Evolutionary conservation across 2,113 vertebrate species (phyloP).

Genomic region (Phrynocephalus versicolor): DNA sequence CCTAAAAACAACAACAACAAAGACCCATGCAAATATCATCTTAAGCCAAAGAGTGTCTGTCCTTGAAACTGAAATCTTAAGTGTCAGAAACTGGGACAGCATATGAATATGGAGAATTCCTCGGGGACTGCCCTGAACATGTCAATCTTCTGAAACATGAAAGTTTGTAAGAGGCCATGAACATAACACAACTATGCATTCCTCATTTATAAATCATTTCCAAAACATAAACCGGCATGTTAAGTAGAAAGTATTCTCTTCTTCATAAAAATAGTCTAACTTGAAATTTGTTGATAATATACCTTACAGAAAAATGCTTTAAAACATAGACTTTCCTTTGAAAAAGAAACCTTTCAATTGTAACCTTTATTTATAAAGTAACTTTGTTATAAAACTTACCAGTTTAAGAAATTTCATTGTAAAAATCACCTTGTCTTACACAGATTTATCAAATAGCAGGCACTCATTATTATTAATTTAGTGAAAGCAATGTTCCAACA

Average conservation of each 20-base stretch:
- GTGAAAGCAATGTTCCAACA: slow-evolving; percentile 45
- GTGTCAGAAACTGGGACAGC: slow-evolving; percentile 34
- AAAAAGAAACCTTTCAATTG: slow-evolving; percentile 61
- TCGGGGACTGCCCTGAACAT: slow-evolving; percentile 55
- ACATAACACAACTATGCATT: slow-evolving; percentile 43
- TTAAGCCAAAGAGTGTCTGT: slow-evolving; percentile 56
- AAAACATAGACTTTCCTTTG: slow-evolving; percentile 52
- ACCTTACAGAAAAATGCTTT: slow-evolving; percentile 56
- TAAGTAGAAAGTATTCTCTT: slow-evolving; percentile 60
- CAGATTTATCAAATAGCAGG: slow-evolving; percentile 66
- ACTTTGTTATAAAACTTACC: slow-evolving; percentile 64
- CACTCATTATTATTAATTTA: slow-evolving; percentile 53
- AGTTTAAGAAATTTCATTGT: slow-evolving; percentile 57
- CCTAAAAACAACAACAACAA: slow-evolving; percentile 16
- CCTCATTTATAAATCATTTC: slow-evolving; percentile 42
- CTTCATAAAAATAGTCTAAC: slow-evolving; percentile 66
- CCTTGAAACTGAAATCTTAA: slow-evolving; percentile 56
- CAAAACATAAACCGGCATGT: slow-evolving; percentile 50
- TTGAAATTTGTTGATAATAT: slow-evolving; percentile 54
- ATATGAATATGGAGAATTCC: slow-evolving; percentile 55
- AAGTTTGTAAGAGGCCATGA: slow-evolving; percentile 50
- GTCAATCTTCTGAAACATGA: slow-evolving; percentile 36
- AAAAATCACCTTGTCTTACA: slow-evolving; percentile 57
- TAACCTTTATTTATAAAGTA: slow-evolving; percentile 65
- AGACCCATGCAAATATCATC: slow-evolving; percentile 61